Evolutionary conservation across 2,797 vertebrate genomes (phyloP).

Genomic region (Macropus fuliginosus): DNA sequence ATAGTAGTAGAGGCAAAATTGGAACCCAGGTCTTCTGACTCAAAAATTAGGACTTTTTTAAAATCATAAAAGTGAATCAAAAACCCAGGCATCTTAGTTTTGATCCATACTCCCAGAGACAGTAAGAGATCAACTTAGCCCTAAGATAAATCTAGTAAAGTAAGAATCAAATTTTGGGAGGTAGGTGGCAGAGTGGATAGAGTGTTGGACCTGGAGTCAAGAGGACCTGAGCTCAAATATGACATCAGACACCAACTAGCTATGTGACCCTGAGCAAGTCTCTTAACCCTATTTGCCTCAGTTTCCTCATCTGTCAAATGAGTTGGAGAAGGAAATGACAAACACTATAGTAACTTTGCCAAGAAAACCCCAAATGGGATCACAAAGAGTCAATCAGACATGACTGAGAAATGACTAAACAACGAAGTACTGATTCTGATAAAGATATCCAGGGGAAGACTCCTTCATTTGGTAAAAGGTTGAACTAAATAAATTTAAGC

Average conservation of each 20-base stretch:
- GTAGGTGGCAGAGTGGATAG: background rate
- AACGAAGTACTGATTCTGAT: background rate
- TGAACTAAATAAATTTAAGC: background rate
- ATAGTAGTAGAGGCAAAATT: background rate
- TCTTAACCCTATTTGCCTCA: background rate
- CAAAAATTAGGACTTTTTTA: background rate
- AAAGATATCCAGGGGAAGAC: background rate
- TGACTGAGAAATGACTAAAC: background rate
- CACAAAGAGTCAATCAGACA: background rate
- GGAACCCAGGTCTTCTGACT: background rate
- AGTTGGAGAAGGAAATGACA: background rate
- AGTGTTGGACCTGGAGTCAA: background rate
- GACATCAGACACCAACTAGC: background rate
- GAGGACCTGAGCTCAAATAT: background rate
- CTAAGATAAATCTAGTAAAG: background rate
- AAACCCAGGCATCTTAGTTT: background rate
- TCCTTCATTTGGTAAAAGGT: background rate
- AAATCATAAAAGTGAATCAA: background rate
- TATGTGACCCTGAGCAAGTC: background rate
- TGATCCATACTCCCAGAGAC: background rate
- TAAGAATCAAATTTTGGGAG: background rate
- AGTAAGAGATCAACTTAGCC: background rate
- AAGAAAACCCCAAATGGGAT: background rate
- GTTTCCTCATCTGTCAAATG: background rate
- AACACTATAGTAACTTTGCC: background rate